These are phyloP conservation scores for Trematomus bernacchii DNA, from an alignment of 2,797 vertebrate species.

Conservation along the genomic window DNA sequence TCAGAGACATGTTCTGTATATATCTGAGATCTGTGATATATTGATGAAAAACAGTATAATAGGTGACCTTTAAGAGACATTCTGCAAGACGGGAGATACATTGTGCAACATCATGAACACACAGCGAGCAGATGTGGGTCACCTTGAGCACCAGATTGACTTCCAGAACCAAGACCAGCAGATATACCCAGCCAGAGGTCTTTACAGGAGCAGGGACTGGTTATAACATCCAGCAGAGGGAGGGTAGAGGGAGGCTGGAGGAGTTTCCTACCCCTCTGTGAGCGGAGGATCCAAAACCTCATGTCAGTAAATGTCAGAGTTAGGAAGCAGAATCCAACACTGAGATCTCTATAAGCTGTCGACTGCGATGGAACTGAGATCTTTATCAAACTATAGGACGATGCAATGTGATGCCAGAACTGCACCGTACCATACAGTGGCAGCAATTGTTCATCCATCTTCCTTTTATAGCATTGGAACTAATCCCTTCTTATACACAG, in stretches of 20 bases:
- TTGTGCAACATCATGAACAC: neutral
- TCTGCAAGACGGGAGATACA: neutral
- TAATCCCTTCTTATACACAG: neutral
- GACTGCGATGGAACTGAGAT: slow-evolving; percentile 60
- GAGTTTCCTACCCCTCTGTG: slow-evolving; percentile 60
- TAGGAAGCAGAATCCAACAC: slow-evolving; percentile 50
- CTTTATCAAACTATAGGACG: slow-evolving; percentile 48
- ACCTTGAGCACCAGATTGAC: slow-evolving; percentile 39
- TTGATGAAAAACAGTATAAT: too few relatives aligned
- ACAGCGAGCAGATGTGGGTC: slow-evolving; percentile 30
- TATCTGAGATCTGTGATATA: too few relatives aligned
- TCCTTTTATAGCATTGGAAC: slow-evolving; percentile 27
- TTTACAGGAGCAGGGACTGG: slow-evolving; percentile 54
- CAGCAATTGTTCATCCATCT: slow-evolving; percentile 34
- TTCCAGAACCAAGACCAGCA: slow-evolving; percentile 44
- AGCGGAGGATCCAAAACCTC: slow-evolving; percentile 58
- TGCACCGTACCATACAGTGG: slow-evolving; percentile 33
- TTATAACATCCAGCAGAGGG: slow-evolving; percentile 40
- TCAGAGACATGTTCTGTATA: too few relatives aligned
- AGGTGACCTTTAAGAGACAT: neutral
- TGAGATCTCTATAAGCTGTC: slow-evolving; percentile 50
- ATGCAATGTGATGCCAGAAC: slow-evolving; percentile 28
- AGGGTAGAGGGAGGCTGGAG: slow-evolving; percentile 29
- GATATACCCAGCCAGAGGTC: slow-evolving; percentile 47
- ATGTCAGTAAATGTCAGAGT: slow-evolving; percentile 68